These are phyloP conservation scores for Diplosoma virens DNA, from an alignment of 23 tunicate species.

Conservation along the genomic window DNA sequence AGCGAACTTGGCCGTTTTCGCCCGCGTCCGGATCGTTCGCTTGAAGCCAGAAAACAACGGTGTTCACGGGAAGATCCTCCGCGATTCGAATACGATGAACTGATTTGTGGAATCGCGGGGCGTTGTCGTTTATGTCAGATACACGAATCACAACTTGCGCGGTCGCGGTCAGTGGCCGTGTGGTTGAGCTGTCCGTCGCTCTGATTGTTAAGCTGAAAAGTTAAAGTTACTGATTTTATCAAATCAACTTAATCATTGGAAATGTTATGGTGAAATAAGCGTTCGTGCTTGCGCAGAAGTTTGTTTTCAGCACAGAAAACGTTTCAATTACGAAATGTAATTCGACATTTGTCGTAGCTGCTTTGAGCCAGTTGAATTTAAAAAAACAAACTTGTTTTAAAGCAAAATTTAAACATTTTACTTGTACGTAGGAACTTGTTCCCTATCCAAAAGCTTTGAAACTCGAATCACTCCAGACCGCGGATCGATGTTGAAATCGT, in stretches of 20 bases:
- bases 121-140: slow-evolving; percentile 91
- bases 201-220: slow-evolving; percentile 32
- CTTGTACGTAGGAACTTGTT: slow-evolving; percentile 30
- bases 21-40: slow-evolving; percentile 85
- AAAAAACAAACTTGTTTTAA: neutral
- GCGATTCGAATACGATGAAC: slow-evolving; percentile 40
- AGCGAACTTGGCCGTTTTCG: slow-evolving; percentile 43
- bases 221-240: too few species aligned
- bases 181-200: slow-evolving; percentile 38
- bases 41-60: slow-evolving; percentile 55
- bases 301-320: too few species aligned
- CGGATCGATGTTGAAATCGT: slow-evolving; percentile 28
- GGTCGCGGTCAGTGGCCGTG: slow-evolving; percentile 32
- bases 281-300: too few species aligned
- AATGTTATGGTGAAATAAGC: too few species aligned
- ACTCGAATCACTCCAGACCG: slow-evolving; percentile 36
- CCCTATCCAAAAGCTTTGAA: slow-evolving; percentile 38
- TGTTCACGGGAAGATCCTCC: slow-evolving; percentile 71
- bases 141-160: slow-evolving; percentile 45
- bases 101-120: slow-evolving; percentile 55
- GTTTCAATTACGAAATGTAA: too few species aligned
- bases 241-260: too few species aligned
- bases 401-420: neutral
- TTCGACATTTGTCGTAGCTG: too few species aligned
- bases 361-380: too few species aligned